These are phyloP conservation scores for Sigmodon hispidus DNA, from an alignment of 2,113 vertebrate genomes.

Conservation along the genomic window DNA sequence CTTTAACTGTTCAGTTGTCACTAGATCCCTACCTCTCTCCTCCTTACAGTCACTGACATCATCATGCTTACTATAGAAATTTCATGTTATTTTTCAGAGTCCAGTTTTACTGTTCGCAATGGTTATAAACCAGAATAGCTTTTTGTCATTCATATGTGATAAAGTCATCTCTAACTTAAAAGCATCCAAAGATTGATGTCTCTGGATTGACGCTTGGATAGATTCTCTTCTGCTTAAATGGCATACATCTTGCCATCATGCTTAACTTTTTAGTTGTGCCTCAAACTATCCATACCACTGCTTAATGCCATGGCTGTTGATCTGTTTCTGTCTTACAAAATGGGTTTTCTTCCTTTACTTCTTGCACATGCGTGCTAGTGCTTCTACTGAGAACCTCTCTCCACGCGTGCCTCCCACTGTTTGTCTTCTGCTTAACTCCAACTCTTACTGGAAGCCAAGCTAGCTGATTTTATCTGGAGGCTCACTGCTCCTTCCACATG, in stretches of 20 bases:
- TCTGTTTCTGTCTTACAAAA: background rate
- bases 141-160: background rate
- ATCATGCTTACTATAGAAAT: background rate
- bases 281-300: background rate
- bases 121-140: background rate
- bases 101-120: background rate
- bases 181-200: background rate
- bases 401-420: background rate
- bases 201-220: background rate
- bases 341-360: background rate
- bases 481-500: background rate
- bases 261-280: background rate
- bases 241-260: background rate
- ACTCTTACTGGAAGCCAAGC: background rate
- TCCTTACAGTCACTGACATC: background rate
- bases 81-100: background rate
- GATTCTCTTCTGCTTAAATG: background rate
- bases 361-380: background rate
- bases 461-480: background rate
- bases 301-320: background rate
- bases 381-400: background rate
- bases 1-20: background rate
- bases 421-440: background rate
- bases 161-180: background rate
- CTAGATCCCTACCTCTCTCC: too few relatives aligned